Percentiles rank a stretch among this genome's conserved stretches.
Conservation (phyloP, 2,113 vertebrate genomes). For the Oncorhynchus mykiss region DNA sequence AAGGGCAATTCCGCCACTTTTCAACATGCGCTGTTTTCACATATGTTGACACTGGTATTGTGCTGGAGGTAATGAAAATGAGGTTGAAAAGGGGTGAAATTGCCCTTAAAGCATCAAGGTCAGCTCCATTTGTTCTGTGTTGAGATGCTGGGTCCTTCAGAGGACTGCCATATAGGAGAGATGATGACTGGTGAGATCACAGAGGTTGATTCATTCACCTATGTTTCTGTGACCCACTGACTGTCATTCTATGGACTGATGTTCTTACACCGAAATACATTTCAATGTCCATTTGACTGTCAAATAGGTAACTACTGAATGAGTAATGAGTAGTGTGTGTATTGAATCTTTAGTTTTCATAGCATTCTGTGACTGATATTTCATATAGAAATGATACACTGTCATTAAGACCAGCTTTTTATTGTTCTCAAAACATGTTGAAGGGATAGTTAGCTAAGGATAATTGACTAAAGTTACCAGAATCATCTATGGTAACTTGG, state of each 20-base stretch:
- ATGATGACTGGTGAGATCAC: slow-evolving; percentile 30
- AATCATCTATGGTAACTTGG: too few relatives aligned
- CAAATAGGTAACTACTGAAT: slow-evolving; percentile 56
- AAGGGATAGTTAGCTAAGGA: not conserved
- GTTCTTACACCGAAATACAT: slow-evolving; percentile 32
- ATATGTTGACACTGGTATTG: too few relatives aligned
- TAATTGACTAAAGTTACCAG: not conserved
- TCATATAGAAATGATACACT: too few relatives aligned
- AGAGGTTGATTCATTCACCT: slow-evolving; percentile 42
- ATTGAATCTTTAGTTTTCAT: not conserved
- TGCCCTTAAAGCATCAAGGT: slow-evolving; percentile 39
- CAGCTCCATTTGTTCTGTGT: slow-evolving; percentile 48
- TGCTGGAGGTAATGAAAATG: too few relatives aligned
- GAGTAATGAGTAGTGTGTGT: slow-evolving; percentile 18
- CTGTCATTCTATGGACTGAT: slow-evolving; percentile 19
- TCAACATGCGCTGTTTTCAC: too few relatives aligned
- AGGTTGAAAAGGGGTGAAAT: too few relatives aligned
- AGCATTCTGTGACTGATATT: not conserved
- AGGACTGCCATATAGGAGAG: slow-evolving; percentile 17
- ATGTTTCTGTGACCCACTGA: slow-evolving; percentile 21
- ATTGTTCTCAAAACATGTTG: not conserved
- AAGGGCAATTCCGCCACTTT: too few relatives aligned
- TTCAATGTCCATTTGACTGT: slow-evolving; percentile 48
- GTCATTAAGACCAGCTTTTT: not conserved
- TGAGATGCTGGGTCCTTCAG: slow-evolving; percentile 48